Percentiles rank a stretch among this genome's conserved stretches.
phyloP scores from a whole-genome alignment of 2,888 invertebrate species.

The Loripinus fragilis region DNA sequence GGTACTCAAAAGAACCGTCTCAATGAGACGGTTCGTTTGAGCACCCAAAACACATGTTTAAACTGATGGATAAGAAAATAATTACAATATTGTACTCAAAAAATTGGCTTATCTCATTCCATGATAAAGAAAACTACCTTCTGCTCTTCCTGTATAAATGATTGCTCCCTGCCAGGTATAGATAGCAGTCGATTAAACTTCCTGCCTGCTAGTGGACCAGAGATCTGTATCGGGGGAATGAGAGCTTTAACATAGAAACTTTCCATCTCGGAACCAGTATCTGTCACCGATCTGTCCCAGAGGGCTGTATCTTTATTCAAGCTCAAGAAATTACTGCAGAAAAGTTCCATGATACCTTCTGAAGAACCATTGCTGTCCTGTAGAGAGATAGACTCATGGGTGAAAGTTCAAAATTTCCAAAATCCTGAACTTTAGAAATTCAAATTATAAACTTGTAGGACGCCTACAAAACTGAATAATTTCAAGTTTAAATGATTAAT shows the following conservation, averaged over 20 bases:
- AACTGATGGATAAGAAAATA: too few relatives aligned
- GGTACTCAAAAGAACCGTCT: too few relatives aligned
- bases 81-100: too few relatives aligned
- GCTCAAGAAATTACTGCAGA: background rate
- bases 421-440: too few relatives aligned
- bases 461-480: too few relatives aligned
- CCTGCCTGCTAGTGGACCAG: constrained; percentile 55
- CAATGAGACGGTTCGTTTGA: too few relatives aligned
- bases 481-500: too few relatives aligned
- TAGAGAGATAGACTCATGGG: too few relatives aligned
- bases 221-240: constrained; percentile 72
- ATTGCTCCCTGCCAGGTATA: constrained; percentile 65
- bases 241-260: constrained; percentile 69
- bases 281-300: constrained; percentile 6
- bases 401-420: too few relatives aligned
- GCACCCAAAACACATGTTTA: too few relatives aligned
- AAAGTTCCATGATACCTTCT: background rate
- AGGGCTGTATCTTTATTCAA: constrained; percentile 15
- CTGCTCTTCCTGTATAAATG: constrained; percentile 33
- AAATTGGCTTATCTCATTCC: too few relatives aligned
- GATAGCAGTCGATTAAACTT: constrained; percentile 66
- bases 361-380: background rate
- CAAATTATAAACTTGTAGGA: too few relatives aligned
- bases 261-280: background rate
- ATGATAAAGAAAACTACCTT: background rate